A percentile compares a stretch with the other conserved stretches of the same genome.
Conservation (phyloP, 2,113 vertebrate genomes). For the Madoqua kirkii region DNA sequence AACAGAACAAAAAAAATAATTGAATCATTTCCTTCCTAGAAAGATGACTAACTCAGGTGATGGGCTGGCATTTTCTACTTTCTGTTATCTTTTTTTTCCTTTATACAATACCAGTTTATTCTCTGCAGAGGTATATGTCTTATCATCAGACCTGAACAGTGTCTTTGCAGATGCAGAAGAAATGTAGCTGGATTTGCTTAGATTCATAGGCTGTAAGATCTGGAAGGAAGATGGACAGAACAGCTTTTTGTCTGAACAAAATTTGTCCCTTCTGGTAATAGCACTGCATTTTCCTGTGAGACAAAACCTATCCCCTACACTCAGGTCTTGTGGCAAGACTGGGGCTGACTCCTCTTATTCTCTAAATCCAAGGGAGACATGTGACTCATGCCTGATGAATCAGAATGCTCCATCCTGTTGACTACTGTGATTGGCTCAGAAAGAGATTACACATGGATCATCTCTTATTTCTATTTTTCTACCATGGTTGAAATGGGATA, state of each 20-base stretch:
- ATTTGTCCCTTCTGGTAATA: not conserved
- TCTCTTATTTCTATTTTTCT: constrained; percentile 9
- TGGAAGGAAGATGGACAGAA: not conserved
- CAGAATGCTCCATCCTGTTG: not conserved
- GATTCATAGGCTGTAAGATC: not conserved
- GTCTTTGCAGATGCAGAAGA: not conserved
- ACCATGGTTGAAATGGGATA: not conserved
- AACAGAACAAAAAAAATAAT: not conserved
- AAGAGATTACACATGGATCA: not conserved
- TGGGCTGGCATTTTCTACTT: constrained; percentile 5
- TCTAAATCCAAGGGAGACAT: not conserved
- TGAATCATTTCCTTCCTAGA: not conserved
- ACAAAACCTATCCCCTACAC: not conserved
- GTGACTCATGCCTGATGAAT: not conserved
- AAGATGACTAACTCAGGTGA: not conserved
- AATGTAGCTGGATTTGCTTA: not conserved
- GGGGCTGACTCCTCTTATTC: not conserved
- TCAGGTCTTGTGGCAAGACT: not conserved
- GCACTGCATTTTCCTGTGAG: not conserved
- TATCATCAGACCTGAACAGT: not conserved
- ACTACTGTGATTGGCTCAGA: not conserved
- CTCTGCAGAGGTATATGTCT: not conserved
- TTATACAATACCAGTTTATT: not conserved
- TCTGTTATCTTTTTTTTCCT: not conserved
- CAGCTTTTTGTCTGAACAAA: not conserved